A percentile compares a stretch with the other conserved stretches of the same genome.
These are phyloP conservation scores for Drosophila anomelani DNA, from an alignment of 2,888 invertebrate genomes.

Conservation along the genomic window DNA sequence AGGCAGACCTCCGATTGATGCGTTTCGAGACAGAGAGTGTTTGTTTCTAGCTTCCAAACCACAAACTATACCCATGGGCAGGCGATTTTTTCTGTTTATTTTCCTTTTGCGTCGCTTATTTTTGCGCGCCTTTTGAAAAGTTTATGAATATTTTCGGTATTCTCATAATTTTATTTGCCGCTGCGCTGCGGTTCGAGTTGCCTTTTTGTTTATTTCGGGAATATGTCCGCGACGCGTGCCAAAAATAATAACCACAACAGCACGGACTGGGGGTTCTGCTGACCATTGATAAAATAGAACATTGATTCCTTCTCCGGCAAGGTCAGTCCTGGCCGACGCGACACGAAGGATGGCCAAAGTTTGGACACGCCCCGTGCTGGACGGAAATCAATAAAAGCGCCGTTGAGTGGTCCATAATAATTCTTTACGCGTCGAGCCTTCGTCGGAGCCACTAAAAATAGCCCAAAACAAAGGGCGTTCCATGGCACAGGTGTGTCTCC, in stretches of 20 bases:
- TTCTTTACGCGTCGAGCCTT: constrained; percentile 61
- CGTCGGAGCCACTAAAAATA: constrained; percentile 64
- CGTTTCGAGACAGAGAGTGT: background rate
- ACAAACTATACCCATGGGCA: constrained; percentile 25
- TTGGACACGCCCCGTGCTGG: constrained; percentile 30
- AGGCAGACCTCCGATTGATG: constrained; percentile 22
- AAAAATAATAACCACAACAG: constrained; percentile 74
- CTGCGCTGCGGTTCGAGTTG: constrained; percentile 19
- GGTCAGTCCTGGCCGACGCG: constrained; percentile 20
- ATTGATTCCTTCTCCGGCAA: constrained; percentile 70
- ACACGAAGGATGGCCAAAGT: constrained; percentile 1
- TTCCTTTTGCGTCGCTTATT: constrained; percentile 19
- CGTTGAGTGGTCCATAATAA: constrained; percentile 60
- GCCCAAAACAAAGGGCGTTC: constrained; percentile 14
- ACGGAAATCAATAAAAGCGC: constrained; percentile 66
- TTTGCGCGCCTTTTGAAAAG: constrained; percentile 51
- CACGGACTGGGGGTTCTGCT: constrained; percentile 15
- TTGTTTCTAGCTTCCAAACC: constrained; percentile 11
- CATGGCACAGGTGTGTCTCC: constrained; percentile 42
- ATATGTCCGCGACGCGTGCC: constrained; percentile 73
- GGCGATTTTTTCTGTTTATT: constrained; percentile 26
- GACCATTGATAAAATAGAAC: constrained; percentile 68
- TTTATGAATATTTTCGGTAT: constrained; percentile 57
- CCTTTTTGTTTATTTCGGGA: constrained; percentile 63
- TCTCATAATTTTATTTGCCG: constrained; percentile 48